Conservation (phyloP, 2,888 invertebrate genomes). For the Isoperla grammatica region DNA sequence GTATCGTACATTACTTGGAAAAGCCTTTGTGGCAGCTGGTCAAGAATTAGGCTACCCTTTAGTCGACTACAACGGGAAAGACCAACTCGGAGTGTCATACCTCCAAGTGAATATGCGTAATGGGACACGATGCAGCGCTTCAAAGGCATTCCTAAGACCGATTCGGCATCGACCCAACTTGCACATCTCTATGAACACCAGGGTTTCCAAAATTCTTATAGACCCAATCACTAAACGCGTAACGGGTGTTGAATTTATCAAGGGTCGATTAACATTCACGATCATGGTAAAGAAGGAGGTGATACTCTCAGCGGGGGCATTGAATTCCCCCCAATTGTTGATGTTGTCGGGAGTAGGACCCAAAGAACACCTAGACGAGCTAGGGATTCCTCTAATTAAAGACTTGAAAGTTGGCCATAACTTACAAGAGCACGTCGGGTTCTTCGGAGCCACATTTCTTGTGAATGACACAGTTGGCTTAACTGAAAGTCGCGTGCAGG, state of each 20-base stretch:
- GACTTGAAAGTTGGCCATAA: constrained; percentile 41
- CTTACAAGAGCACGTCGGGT: constrained; percentile 39
- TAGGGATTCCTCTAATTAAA: constrained; percentile 35
- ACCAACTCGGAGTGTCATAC: constrained; percentile 55
- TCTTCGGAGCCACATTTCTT: constrained; percentile 57
- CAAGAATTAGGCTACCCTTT: not conserved
- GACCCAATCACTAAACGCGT: constrained; percentile 47
- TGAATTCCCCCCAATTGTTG: constrained; percentile 64
- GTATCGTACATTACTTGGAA: constrained; percentile 3
- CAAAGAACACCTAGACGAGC: constrained; percentile 50
- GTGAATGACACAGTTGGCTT: too few species aligned
- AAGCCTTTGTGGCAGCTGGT: constrained; percentile 24
- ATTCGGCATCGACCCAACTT: constrained; percentile 55
- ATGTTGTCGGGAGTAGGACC: constrained; percentile 75
- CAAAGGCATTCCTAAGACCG: constrained; percentile 59
- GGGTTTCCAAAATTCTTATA: constrained; percentile 55
- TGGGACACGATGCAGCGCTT: constrained; percentile 46
- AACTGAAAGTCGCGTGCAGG: constrained; percentile 4
- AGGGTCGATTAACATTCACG: constrained; percentile 45
- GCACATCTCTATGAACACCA: constrained; percentile 54
- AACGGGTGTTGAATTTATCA: not conserved
- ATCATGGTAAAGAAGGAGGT: constrained; percentile 63
- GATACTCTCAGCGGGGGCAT: constrained; percentile 48
- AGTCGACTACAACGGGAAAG: constrained; percentile 33
- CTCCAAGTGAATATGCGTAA: constrained; percentile 34